Base-by-base conservation (phyloP, 2,113 vertebrate genomes). In the Anseranas semipalmata region DNA sequence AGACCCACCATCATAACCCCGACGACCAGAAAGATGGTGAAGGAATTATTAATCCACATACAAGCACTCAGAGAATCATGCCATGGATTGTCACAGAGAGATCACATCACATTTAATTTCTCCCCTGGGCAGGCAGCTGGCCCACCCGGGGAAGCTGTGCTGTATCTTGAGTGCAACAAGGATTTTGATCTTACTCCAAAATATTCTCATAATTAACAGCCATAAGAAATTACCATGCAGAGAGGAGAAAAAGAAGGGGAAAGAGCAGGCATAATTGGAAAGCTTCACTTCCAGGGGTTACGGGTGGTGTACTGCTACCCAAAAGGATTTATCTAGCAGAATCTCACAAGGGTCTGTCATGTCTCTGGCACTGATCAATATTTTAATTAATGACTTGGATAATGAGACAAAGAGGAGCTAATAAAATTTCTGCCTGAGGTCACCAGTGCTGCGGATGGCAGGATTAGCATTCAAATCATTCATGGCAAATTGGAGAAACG, bases 401-500 rank as follows among this genome's bases (percentile, higher is more conserved):
- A 5, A 67, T 35, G 70, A 85, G 77, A 43, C 65, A 68, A 87
- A 78, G 24, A 59, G 62, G 15, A 91, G 74, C 46, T 78, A 93
- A 94, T 91, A 89, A 89, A 87, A 82, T 46, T 67, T 19, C 41
- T 90, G 70, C 70, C 63, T 41, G 80, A 0, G 0, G 70, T 56
- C 0, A 0, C 0, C 0, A 70, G 30, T 12, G 43, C 81, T 50
- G 85, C 0, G 0, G 46, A 21, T 3, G 17, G 58, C 58, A 88
- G 52, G 66, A 46, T 2, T 46, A 63, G 90, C 74, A 87, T 91
- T 79, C 87, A 67, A 46, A 52, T 63, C 19, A 5, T 11, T 52
- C 56, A 6, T 1, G 1, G 52, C 37, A 56, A 50, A 3, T 4
- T 32, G 83, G 65, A 87, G 62, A 56, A 72, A 33, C 0, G 17